Evolutionary conservation across 2,797 vertebrate species (phyloP), one percentile per base, ranked within the genome.

Genomic region (Crypturellus tataupa): DNA sequence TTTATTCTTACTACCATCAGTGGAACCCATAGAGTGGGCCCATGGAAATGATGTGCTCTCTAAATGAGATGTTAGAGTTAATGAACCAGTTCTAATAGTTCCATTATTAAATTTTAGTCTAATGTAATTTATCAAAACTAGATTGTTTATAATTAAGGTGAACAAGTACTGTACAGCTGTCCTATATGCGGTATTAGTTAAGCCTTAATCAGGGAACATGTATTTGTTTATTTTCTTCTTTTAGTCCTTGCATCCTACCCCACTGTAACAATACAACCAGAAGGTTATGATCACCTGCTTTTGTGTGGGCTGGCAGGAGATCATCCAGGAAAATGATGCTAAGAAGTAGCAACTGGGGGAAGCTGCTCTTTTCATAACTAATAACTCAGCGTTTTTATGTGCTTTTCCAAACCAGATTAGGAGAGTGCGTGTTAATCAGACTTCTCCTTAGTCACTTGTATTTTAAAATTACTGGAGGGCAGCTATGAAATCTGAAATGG

Each of bases 81-180:
- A 96, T 90, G 91, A 95, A 80, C 62, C 84, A 84, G 27, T 86
- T 87, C 80, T 92, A 94, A 93, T 90, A 70, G 68, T 39, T 68
- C 64, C 42, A 51, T 59, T 89, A 95, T 95, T 94, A 94, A 85
- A 93, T 96, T 94, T 95, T 81, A 39, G 25, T 78, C 55, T 88
- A 70, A 82, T 75, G 62, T 88, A 90, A 84, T 93, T 78, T 94
- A 82, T 96, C 80, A 75, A 67, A 96, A 83, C 25, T 58, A 84
- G 91, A 89, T 81, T 90, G 59, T 96, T 95, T 93, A 39, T 93
- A 92, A 96, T 95, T 91, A 87, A 92, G 67, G 85, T 91, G 88
- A 72, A 86, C 85, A 81, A 91, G 80, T 93, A 62, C 47, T 95
- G 95, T 92, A 83, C 53, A 85, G 39, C 84, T 93, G 88, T 94